These are phyloP conservation scores for Temnothorax nylanderi DNA, from an alignment of 1,140 invertebrate species.

Conservation along the genomic window DNA sequence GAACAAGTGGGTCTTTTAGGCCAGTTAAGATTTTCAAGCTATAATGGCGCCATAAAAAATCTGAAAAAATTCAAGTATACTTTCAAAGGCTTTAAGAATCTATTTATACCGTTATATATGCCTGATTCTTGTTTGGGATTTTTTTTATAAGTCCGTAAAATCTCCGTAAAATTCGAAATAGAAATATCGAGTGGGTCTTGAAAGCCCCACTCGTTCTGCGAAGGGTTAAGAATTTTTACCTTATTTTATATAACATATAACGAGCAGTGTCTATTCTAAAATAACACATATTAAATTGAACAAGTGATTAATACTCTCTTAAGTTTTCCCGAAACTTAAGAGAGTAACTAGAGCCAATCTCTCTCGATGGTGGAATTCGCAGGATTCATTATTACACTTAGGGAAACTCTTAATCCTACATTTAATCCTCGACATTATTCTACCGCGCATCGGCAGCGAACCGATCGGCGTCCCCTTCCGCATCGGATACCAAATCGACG, in stretches of 20 bases:
- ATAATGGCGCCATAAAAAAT: no score
- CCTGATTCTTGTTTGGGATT: no score
- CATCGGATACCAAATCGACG: conserved; percentile 26
- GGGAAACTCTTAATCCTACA: neutral
- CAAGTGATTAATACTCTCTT: neutral
- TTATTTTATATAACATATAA: neutral
- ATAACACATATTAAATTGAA: neutral
- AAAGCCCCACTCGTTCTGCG: no score
- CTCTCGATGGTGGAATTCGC: neutral
- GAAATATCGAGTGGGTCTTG: no score
- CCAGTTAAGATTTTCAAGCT: no score
- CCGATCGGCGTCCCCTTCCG: conserved; percentile 43
- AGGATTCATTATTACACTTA: neutral
- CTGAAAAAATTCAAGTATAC: no score
- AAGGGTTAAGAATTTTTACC: neutral
- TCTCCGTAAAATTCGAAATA: no score
- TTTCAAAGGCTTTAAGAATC: no score
- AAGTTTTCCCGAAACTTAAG: neutral
- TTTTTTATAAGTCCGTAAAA: no score
- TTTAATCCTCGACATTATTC: conserved; percentile 29
- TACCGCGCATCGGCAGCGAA: conserved; percentile 4
- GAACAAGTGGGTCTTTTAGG: no score
- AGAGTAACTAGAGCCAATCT: neutral
- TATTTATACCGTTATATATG: no score
- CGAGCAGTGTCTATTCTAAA: neutral